Evolutionary conservation across 2,797 vertebrate species (phyloP).

Genomic region (Siniperca undulata): DNA sequence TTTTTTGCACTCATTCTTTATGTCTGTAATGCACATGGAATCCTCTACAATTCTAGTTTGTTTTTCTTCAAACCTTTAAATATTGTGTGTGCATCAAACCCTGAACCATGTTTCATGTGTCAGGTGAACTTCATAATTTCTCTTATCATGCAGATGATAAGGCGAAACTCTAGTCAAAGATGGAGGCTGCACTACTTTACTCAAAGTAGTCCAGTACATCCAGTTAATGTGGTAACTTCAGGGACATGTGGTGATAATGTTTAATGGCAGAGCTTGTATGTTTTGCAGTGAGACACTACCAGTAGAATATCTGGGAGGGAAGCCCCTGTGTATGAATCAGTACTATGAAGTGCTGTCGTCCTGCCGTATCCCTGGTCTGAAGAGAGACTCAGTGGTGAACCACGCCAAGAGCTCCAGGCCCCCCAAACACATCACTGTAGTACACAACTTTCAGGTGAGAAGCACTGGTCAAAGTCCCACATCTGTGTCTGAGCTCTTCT

Average conservation of each 20-base stretch:
- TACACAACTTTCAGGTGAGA: slow-evolving; percentile 94
- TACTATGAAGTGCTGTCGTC: slow-evolving; percentile 97
- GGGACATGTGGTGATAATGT: neutral
- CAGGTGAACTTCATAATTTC: neutral
- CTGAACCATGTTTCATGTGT: too few relatives aligned
- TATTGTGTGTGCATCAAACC: neutral
- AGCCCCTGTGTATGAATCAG: slow-evolving; percentile 96
- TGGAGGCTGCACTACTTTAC: neutral
- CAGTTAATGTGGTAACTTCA: neutral
- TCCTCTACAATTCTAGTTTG: too few relatives aligned
- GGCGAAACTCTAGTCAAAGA: neutral
- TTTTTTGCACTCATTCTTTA: neutral
- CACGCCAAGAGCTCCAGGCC: slow-evolving; percentile 87
- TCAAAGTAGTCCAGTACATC: neutral
- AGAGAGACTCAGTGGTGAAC: slow-evolving; percentile 91
- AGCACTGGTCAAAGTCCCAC: neutral
- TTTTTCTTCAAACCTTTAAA: neutral
- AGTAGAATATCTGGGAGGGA: slow-evolving; percentile 91
- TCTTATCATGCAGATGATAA: neutral
- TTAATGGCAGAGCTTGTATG: neutral
- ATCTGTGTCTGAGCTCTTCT: neutral
- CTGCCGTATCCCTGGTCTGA: slow-evolving; percentile 93
- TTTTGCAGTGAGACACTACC: slow-evolving; percentile 91
- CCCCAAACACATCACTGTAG: slow-evolving; percentile 91
- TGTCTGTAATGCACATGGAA: too few relatives aligned